These are phyloP conservation scores for Danio choprae DNA, from an alignment of 2,797 vertebrate genomes.

Conservation along the genomic window DNA sequence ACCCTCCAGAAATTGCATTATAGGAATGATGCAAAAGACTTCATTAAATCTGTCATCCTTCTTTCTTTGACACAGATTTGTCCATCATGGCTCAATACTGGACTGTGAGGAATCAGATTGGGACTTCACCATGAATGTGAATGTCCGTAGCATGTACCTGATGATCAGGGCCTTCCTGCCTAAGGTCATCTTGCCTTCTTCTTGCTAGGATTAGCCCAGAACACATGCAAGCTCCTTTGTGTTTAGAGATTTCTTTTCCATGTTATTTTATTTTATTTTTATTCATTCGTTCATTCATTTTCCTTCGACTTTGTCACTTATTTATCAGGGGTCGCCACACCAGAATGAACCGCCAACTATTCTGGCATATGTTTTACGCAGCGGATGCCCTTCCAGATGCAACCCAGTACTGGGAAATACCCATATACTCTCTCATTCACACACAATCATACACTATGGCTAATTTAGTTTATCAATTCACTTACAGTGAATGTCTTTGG, in stretches of 20 bases:
- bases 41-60: neutral
- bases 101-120: conserved; percentile 92
- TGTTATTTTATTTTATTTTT: neutral
- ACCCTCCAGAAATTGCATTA: neutral
- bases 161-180: conserved; percentile 94
- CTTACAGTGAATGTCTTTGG: too few species aligned
- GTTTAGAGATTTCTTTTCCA: neutral
- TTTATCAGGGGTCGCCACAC: too few species aligned
- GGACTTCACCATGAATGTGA: conserved; percentile 95
- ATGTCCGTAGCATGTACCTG: conserved; percentile 93
- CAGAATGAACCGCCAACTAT: too few species aligned
- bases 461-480: too few species aligned
- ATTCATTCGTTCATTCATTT: too few species aligned
- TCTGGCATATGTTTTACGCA: too few species aligned
- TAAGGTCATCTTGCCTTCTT: conserved; percentile 77
- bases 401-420: too few species aligned
- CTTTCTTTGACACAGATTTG: conserved; percentile 78
- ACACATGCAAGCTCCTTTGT: conserved; percentile 34
- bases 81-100: conserved; percentile 92
- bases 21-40: neutral
- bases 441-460: too few species aligned
- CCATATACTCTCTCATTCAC: too few species aligned
- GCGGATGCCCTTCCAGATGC: too few species aligned
- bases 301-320: too few species aligned
- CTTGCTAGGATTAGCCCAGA: conserved; percentile 29